Evolutionary conservation across 2,797 vertebrate species (phyloP).

Genomic region (Champsocephalus gunnari): DNA sequence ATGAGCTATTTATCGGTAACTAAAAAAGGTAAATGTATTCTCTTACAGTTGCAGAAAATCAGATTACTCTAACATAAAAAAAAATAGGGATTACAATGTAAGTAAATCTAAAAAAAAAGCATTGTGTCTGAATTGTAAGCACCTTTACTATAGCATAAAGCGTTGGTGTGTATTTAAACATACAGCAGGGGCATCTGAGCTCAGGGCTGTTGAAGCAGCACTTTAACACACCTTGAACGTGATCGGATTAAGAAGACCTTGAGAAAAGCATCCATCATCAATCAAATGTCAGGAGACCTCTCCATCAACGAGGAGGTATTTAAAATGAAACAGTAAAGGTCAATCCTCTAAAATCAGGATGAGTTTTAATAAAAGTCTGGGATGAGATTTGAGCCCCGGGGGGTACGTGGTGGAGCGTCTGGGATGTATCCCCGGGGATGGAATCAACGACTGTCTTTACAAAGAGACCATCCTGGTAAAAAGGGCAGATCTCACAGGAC

Average conservation of each 20-base stretch:
- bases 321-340: constrained; percentile 23
- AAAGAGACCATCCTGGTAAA: neutral
- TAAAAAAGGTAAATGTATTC: too few relatives aligned
- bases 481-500: neutral
- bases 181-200: neutral
- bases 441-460: neutral
- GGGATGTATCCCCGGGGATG: constrained; percentile 28
- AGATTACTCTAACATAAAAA: too few relatives aligned
- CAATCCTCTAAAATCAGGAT: constrained; percentile 29
- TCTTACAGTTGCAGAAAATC: too few relatives aligned
- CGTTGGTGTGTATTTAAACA: too few relatives aligned
- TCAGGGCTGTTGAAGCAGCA: neutral
- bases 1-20: too few relatives aligned
- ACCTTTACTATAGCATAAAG: too few relatives aligned
- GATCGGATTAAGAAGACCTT: neutral
- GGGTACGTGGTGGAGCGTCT: constrained; percentile 16
- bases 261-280: constrained; percentile 10
- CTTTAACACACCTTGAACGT: neutral
- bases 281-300: constrained; percentile 16
- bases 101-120: too few relatives aligned
- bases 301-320: constrained; percentile 7
- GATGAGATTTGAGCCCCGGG: constrained; percentile 31
- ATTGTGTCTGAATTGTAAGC: too few relatives aligned
- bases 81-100: too few relatives aligned
- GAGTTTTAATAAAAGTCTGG: constrained; percentile 31